Conservation (phyloP, 2,888 invertebrate species). For the Zygogramma bicolorata region DNA sequence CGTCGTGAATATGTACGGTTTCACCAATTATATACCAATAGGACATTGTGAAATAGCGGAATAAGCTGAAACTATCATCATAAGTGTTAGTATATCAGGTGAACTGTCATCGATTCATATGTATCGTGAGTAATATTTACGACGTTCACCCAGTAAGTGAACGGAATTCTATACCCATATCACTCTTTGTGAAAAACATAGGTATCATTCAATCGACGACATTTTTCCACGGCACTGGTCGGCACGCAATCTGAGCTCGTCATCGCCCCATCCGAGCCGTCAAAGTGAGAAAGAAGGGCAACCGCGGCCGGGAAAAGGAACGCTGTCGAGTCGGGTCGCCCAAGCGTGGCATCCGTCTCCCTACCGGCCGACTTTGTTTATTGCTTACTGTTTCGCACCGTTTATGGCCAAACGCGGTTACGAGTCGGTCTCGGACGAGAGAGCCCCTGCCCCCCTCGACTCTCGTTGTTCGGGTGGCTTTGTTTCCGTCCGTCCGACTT, state of each 20-base stretch:
- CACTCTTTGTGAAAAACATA: too few species aligned
- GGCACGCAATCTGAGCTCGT: not conserved
- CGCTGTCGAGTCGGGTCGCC: not conserved
- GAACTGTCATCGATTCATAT: too few species aligned
- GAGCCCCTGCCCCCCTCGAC: not conserved
- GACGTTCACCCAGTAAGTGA: too few species aligned
- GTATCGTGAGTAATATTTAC: too few species aligned
- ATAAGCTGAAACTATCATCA: too few species aligned
- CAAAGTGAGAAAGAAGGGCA: not conserved
- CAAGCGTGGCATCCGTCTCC: conserved; percentile 17
- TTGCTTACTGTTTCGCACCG: conserved; percentile 30
- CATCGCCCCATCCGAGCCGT: not conserved
- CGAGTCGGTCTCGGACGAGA: conserved; percentile 1
- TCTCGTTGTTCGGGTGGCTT: not conserved
- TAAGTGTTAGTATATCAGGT: too few species aligned
- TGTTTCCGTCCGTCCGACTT: conserved; percentile 5
- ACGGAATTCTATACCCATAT: too few species aligned
- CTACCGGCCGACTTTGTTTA: conserved; percentile 3
- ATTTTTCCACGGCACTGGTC: not conserved
- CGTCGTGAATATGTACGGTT: too few species aligned
- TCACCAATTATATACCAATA: too few species aligned
- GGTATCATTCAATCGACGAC: too few species aligned
- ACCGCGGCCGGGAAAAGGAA: not conserved
- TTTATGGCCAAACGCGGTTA: conserved; percentile 29
- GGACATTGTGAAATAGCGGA: too few species aligned